phyloP scores from a whole-genome alignment of 2,888 invertebrate genomes.

The Nasonia oneida region DNA sequence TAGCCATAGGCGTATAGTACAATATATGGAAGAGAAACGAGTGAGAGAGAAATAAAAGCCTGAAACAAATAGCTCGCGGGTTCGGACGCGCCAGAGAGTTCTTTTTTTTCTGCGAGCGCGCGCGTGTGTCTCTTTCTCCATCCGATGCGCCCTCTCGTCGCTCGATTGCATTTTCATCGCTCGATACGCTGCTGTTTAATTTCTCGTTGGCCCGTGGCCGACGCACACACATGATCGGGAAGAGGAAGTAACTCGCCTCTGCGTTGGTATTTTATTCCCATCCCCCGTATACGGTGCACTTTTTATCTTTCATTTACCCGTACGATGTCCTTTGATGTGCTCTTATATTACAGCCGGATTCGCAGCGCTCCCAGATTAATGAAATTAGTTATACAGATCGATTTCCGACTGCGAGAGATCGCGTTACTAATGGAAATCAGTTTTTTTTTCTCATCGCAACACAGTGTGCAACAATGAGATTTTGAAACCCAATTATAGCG shows the following conservation, averaged over 20 bases:
- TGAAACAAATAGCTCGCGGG: constrained; percentile 21
- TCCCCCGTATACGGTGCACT: background rate
- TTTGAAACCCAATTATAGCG: constrained; percentile 34
- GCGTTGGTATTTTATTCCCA: constrained; percentile 30
- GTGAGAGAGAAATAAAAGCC: constrained; percentile 5
- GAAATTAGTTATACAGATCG: background rate
- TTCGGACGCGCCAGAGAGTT: background rate
- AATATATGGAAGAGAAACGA: background rate
- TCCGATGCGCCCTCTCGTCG: background rate
- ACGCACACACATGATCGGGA: background rate
- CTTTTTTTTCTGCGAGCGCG: background rate
- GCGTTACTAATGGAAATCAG: background rate
- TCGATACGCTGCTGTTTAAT: constrained; percentile 32
- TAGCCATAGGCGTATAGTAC: background rate
- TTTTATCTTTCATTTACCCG: background rate
- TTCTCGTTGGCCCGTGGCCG: background rate
- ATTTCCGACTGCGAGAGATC: background rate
- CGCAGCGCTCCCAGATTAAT: background rate
- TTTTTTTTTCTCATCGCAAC: background rate
- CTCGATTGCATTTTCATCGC: constrained; percentile 46
- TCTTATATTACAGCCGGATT: background rate
- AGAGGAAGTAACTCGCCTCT: background rate
- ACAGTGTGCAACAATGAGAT: background rate
- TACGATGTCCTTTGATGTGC: background rate
- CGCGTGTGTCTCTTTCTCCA: background rate